phyloP scores from a whole-genome alignment of 2,797 vertebrate species.

The Dicrostonyx torquatus region DNA sequence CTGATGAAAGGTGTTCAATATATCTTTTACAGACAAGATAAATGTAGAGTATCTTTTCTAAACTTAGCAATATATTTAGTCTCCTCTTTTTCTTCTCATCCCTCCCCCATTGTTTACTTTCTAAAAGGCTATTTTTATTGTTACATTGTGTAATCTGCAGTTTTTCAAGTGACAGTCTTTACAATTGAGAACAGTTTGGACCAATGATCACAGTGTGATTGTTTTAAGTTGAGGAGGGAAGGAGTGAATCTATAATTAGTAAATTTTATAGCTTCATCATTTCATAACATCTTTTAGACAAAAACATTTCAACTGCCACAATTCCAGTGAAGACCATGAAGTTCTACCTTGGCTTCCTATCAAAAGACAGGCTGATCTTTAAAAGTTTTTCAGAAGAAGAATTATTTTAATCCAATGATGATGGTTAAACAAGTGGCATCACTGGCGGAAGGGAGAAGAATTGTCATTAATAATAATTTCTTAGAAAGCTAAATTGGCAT shows the following conservation, averaged over 20 bases:
- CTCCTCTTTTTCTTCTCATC: background rate
- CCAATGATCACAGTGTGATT: background rate
- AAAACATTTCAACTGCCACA: background rate
- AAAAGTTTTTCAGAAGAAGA: background rate
- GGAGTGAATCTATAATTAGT: background rate
- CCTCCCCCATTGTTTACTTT: background rate
- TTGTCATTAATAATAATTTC: background rate
- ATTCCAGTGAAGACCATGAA: background rate
- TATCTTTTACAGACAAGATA: background rate
- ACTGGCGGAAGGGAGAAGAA: background rate
- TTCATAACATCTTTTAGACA: background rate
- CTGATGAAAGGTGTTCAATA: background rate
- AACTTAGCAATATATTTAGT: background rate
- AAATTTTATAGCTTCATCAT: background rate
- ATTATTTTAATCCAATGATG: background rate
- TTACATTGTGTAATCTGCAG: background rate
- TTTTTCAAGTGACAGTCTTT: background rate
- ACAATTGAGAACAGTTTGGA: background rate
- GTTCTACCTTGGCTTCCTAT: background rate
- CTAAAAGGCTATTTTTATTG: background rate
- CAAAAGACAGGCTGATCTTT: background rate
- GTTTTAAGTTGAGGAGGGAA: slow-evolving; percentile 7
- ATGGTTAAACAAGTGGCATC: slow-evolving; percentile 26
- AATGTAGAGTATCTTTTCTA: background rate
- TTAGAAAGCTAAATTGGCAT: background rate